Base-by-base conservation (phyloP, 2,113 vertebrate genomes). In the Merops nubicus region DNA sequence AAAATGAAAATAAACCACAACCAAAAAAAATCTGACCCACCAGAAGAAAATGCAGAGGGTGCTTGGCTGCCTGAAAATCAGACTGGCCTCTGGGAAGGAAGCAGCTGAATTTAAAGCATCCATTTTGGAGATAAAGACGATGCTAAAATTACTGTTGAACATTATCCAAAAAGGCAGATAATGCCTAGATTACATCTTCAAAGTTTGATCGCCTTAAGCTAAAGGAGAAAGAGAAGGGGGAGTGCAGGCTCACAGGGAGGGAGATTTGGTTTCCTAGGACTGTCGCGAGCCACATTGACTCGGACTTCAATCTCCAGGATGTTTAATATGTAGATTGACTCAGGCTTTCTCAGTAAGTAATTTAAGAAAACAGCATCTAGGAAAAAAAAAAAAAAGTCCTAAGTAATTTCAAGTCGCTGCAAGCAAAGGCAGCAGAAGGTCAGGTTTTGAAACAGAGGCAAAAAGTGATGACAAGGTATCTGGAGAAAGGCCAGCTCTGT, bases 161-260 rank as follows among this genome's bases (percentile, higher is more conserved):
- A 73, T 92, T 76, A 75, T 95, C 95, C 92, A 88, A 90, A 93
- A 88, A 96, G 57, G 85, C 88, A 90, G 96, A 94, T 97, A 94
- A 96, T 80, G 78, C 95, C 85, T 50, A 91, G 94, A 95, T 96
- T 96, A 88, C 45, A 47, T 83, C 95, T 94, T 57, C 74, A 62
- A 91, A 94, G 67, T 94, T 94, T 92, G 64, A 95, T 93, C 13
- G 48, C 67, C 78, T 95, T 94, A 94, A 95, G 40, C 88, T 79
- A 74, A 11, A 82, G 53, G 45, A 75, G 75, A 85, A 88, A 33
- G 70, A 65, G 90, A 82, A 72, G 85, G 57, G 62, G 67, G 69
- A 54, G 81, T 2, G 12, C 45, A 68, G 83, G 60, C 69, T 73
- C 50, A 11, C 0, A 3, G 56, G 69, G 77, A 85, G 69, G 60